These are phyloP conservation scores for Neomorphus geoffroyi DNA, from an alignment of 2,797 vertebrate species.

Conservation along the genomic window DNA sequence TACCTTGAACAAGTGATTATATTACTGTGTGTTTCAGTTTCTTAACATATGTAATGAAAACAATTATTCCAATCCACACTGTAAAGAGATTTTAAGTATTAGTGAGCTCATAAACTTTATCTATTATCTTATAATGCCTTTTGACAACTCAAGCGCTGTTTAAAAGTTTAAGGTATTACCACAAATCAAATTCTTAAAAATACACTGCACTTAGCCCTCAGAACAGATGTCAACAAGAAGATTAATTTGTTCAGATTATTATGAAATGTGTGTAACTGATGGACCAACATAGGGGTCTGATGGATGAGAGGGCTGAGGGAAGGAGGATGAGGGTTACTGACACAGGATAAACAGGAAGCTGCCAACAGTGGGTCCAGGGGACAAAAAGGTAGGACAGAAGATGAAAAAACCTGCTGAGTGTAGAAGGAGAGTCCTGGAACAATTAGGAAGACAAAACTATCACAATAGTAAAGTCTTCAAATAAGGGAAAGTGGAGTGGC, in stretches of 20 bases:
- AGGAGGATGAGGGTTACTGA: neutral
- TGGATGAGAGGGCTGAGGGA: neutral
- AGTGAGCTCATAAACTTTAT: neutral
- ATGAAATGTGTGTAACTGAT: neutral
- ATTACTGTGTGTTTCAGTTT: neutral
- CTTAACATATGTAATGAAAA: neutral
- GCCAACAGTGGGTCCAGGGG: neutral
- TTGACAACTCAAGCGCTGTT: neutral
- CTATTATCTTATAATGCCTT: neutral
- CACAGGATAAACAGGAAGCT: neutral
- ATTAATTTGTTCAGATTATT: neutral
- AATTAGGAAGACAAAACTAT: neutral
- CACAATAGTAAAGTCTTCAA: neutral
- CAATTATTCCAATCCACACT: neutral
- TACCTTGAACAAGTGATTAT: neutral
- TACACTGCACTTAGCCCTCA: neutral
- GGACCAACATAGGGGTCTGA: neutral
- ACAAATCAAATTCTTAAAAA: neutral
- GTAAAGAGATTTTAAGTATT: neutral
- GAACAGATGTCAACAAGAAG: neutral
- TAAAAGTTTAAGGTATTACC: neutral
- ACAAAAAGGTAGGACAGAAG: neutral
- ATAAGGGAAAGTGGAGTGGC: neutral
- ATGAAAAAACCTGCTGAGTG: neutral
- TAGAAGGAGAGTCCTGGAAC: neutral